Evolutionary conservation across 2,797 vertebrate species (phyloP).

Genomic region (Epinephelus malabaricus): DNA sequence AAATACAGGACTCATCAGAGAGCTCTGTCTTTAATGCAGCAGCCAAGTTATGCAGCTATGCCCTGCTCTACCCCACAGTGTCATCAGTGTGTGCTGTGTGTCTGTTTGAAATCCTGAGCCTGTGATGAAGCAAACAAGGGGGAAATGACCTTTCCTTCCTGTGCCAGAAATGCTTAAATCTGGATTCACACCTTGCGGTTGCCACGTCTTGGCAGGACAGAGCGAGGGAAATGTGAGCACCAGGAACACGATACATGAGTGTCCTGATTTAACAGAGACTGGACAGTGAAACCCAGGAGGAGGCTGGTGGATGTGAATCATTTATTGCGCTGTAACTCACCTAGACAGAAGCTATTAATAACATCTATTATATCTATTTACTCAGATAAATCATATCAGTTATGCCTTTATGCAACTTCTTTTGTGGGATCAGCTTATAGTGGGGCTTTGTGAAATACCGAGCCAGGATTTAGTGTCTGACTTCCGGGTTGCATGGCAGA

Average conservation of each 20-base stretch:
- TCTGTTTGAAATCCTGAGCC: not conserved
- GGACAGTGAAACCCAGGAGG: conserved; percentile 74
- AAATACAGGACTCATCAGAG: conserved; percentile 47
- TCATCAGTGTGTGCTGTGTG: conserved; percentile 9
- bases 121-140: conserved; percentile 23
- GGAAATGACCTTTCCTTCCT: conserved; percentile 53
- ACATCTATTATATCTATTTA: no score
- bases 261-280: conserved; percentile 84
- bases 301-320: conserved; percentile 84
- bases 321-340: conserved; percentile 77
- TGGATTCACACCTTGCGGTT: conserved; percentile 81
- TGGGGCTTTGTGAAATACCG: conserved; percentile 29
- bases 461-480: conserved; percentile 32
- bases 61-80: not conserved
- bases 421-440: not conserved
- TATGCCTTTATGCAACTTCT: no score
- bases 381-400: no score
- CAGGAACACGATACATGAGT: conserved; percentile 81
- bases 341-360: conserved; percentile 50
- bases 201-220: conserved; percentile 80
- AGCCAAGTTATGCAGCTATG: conserved; percentile 14
- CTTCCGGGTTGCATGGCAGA: conserved; percentile 32
- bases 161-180: conserved; percentile 77
- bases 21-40: conserved; percentile 21
- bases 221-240: conserved; percentile 78